These are phyloP conservation scores for Muraenolepis orangiensis DNA, from an alignment of 2,797 vertebrate genomes.

Conservation along the genomic window DNA sequence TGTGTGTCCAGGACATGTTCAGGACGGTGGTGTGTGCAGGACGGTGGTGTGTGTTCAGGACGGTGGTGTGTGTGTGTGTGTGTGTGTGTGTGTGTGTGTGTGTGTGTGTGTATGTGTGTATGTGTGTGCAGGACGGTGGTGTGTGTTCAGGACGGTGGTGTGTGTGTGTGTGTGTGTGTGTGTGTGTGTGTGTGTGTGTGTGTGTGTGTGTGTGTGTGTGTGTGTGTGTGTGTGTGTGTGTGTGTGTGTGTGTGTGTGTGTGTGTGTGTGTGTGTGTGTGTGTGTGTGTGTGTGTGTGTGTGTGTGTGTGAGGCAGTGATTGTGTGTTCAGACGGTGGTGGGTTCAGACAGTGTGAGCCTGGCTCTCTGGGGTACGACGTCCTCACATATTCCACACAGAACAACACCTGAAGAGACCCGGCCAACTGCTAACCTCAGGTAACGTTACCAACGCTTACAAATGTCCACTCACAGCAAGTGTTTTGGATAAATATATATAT, in stretches of 20 bases:
- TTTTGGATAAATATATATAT: too few species aligned
- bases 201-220: neutral
- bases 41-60: neutral
- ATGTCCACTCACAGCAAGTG: neutral
- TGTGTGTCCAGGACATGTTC: neutral
- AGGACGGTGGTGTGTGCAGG: neutral
- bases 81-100: neutral
- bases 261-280: too few species aligned
- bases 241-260: neutral
- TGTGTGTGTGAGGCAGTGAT: neutral
- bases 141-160: neutral
- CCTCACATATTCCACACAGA: constrained; percentile 43
- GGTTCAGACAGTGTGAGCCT: constrained; percentile 35
- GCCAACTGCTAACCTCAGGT: constrained; percentile 59
- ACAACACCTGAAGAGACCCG: constrained; percentile 19
- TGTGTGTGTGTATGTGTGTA: neutral
- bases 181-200: neutral
- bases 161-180: neutral
- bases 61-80: neutral
- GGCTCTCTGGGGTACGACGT: constrained; percentile 51
- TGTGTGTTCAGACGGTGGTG: constrained; percentile 17
- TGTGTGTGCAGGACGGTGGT: neutral
- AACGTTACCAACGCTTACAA: constrained; percentile 23
- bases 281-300: neutral
- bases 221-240: neutral